These are phyloP conservation scores for Platichthys stellatus DNA, from an alignment of 2,113 vertebrate species.

Conservation along the genomic window DNA sequence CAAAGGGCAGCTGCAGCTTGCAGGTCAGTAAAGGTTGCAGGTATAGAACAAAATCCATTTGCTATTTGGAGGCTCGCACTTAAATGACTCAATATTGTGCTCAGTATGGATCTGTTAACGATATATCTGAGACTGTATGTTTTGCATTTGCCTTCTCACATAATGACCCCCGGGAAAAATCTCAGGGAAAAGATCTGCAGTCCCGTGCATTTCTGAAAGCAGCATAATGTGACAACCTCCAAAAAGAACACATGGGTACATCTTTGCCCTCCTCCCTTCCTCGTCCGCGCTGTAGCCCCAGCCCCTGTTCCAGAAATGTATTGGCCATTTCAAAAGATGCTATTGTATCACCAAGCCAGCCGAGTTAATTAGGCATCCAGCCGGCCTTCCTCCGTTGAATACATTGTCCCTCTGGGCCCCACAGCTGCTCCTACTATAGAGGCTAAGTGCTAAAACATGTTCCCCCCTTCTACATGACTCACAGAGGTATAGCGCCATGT, in stretches of 20 bases:
- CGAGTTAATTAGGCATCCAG: slow-evolving; percentile 73
- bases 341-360: slow-evolving; percentile 71
- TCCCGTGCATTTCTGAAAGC: too few species aligned
- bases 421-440: slow-evolving; percentile 73
- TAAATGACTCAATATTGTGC: too few species aligned
- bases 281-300: background rate
- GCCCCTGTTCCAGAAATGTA: slow-evolving; percentile 56
- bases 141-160: too few species aligned
- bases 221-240: background rate
- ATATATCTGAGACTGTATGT: too few species aligned
- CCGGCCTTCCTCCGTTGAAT: slow-evolving; percentile 65
- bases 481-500: slow-evolving; percentile 48
- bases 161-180: too few species aligned
- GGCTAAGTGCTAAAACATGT: slow-evolving; percentile 82
- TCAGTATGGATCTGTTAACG: too few species aligned
- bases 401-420: slow-evolving; percentile 70
- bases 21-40: too few species aligned
- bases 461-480: slow-evolving; percentile 54
- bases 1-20: too few species aligned
- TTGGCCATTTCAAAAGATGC: slow-evolving; percentile 77
- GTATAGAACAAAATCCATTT: too few species aligned
- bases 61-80: too few species aligned
- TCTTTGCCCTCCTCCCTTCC: slow-evolving; percentile 2
- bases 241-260: background rate
- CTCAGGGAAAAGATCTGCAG: too few species aligned